Base-by-base conservation (phyloP, 1,140 invertebrate species). In the Thaumatotibia leucotreta region DNA sequence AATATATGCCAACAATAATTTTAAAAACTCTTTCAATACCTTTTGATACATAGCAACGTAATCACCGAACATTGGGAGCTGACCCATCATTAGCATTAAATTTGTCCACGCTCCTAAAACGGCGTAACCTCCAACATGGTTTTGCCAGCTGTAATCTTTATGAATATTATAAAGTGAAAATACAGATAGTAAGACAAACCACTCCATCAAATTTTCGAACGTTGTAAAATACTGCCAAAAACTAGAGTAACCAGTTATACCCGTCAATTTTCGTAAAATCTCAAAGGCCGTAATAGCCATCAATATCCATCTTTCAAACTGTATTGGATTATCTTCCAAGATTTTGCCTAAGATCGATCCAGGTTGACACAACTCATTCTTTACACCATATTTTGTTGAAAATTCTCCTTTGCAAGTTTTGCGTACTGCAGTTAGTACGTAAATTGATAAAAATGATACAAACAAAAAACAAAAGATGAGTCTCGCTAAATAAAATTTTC, bases 1-100 rank as follows among this genome's bases (percentile, higher is more conserved):
- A 1, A 93, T 91, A 67, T 95, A 95, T 0, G 93, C 94, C 3
- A 94, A 63, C 1, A 95, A 69, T 10, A 95, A 75, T 73, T 94
- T 94, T 0, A 93, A 83, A 67, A 95, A 94, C 70, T 95, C 94
- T 32, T 92, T 93, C 20, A 94, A 91, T 27, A 94, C 93, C 63
- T 93, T 93, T n/a, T 93, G 93, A 66, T 93, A 94, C 93, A 94
- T 94, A 0, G 94, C 93, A 0, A 95, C 93, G 67, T 95, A 95
- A 23, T 94, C 92, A 8, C 94, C 94, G 72, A 94, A 94, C 69
- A 93, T 91, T 10, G 94, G 94, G 8, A 95, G 74, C 65, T 94
- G 93, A 2, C 94, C 94, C 70, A 94, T 93, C 91, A 94, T 93
- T 5, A 94, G 75, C 93, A 94, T 94, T 20, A 94, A 76, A 72